A percentile compares a stretch with the other conserved stretches of the same genome.
Evolutionary conservation across 2,113 vertebrate species (phyloP).

Genomic region (Helogale parvula): DNA sequence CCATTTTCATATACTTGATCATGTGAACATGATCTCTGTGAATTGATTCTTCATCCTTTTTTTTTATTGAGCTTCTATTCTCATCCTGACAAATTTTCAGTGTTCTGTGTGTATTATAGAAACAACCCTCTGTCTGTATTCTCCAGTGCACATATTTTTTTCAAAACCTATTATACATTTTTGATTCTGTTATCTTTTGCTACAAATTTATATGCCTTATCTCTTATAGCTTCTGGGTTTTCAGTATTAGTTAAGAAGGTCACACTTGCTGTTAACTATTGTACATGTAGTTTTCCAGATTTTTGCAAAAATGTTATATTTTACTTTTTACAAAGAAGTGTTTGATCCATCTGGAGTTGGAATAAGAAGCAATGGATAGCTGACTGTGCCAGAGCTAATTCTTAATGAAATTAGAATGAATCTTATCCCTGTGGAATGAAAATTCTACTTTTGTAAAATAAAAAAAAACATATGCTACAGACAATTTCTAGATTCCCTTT

Average conservation of each 20-base stretch:
- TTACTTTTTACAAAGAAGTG: not conserved
- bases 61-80: not conserved
- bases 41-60: conserved; percentile 5
- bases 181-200: conserved; percentile 55
- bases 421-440: not conserved
- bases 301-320: not conserved
- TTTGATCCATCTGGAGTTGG: not conserved
- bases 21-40: conserved; percentile 36
- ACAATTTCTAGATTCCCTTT: not conserved
- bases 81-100: not conserved
- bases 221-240: conserved; percentile 18
- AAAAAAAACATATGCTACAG: not conserved
- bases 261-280: not conserved
- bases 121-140: not conserved
- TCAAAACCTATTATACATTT: not conserved
- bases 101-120: not conserved
- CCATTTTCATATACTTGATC: conserved; percentile 33
- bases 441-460: not conserved
- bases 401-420: not conserved
- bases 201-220: conserved; percentile 17
- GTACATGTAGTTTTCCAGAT: not conserved
- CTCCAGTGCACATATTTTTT: not conserved
- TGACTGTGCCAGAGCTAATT: not conserved
- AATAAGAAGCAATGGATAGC: not conserved
- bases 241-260: not conserved